A percentile compares a stretch with the other conserved stretches of the same genome.
phyloP scores from a whole-genome alignment of 92 coral and sea anemone genomes.

The Phenganax subtilis region DNA sequence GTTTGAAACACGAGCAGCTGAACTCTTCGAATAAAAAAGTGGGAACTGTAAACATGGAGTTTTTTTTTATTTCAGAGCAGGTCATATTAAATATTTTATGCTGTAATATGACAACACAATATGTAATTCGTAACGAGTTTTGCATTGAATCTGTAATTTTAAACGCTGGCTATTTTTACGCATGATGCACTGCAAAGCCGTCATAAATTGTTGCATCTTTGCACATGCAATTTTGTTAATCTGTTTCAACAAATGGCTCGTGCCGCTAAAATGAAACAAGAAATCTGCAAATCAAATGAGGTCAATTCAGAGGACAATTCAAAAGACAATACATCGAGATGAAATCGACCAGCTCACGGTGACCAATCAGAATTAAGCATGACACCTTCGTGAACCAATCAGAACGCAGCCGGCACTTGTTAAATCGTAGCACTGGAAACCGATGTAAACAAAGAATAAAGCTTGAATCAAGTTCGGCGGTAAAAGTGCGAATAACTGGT shows the following conservation, averaged over 20 bases:
- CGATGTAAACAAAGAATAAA: slow-evolving; percentile 10
- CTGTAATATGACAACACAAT: neutral
- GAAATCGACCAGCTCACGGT: slow-evolving; percentile 1
- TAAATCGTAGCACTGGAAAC: slow-evolving; percentile 29
- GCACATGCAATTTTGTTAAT: neutral
- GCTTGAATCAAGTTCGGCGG: slow-evolving; percentile 13
- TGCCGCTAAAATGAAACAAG: neutral
- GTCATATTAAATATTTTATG: neutral
- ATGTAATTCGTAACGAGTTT: neutral
- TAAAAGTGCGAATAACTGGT: neutral
- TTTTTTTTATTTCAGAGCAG: neutral
- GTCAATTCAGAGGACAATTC: slow-evolving; percentile 25
- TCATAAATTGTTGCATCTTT: slow-evolving; percentile 4
- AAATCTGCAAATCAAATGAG: slow-evolving; percentile 25
- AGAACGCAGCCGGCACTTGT: slow-evolving; percentile 7
- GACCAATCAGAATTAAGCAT: slow-evolving; percentile 25
- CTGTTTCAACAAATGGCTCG: neutral
- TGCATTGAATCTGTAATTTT: neutral
- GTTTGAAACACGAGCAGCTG: too few species aligned
- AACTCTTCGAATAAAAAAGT: too few species aligned
- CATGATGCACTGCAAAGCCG: slow-evolving; percentile 7
- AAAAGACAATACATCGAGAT: neutral
- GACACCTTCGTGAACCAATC: slow-evolving; percentile 19
- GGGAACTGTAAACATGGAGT: too few species aligned
- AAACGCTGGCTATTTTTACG: slow-evolving; percentile 21